Evolutionary conservation across 2,113 vertebrate species (phyloP).

Genomic region (Anoplopoma fimbria): DNA sequence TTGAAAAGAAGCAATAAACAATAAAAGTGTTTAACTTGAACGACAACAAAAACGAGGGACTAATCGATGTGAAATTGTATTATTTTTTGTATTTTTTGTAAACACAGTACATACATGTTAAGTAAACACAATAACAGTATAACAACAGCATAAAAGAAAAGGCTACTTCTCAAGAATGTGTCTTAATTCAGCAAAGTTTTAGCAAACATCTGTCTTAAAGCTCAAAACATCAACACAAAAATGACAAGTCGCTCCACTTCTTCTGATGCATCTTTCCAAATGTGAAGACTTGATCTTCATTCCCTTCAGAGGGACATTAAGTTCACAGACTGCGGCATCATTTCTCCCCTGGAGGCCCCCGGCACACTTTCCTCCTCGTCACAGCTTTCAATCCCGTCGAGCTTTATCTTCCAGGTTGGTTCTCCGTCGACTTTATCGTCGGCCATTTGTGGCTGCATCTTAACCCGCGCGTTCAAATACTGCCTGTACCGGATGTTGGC

Average conservation of each 20-base stretch:
- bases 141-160: neutral
- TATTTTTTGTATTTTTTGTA: neutral
- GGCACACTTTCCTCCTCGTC: neutral
- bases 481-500: conserved; percentile 53
- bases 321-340: neutral
- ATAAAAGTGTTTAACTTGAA: neutral
- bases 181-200: neutral
- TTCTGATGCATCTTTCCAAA: neutral
- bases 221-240: neutral
- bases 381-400: fast-evolving
- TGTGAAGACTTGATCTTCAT: neutral
- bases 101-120: neutral
- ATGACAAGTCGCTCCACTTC: neutral
- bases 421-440: too few species aligned
- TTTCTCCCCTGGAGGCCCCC: neutral
- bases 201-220: neutral
- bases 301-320: neutral
- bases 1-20: neutral
- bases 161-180: neutral
- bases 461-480: neutral
- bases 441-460: neutral
- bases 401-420: neutral
- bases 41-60: conserved; percentile 22
- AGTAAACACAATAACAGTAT: neutral
- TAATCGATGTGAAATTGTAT: neutral